phyloP scores from a whole-genome alignment of 1,140 invertebrate genomes.

The Drosophila carrolli region DNA sequence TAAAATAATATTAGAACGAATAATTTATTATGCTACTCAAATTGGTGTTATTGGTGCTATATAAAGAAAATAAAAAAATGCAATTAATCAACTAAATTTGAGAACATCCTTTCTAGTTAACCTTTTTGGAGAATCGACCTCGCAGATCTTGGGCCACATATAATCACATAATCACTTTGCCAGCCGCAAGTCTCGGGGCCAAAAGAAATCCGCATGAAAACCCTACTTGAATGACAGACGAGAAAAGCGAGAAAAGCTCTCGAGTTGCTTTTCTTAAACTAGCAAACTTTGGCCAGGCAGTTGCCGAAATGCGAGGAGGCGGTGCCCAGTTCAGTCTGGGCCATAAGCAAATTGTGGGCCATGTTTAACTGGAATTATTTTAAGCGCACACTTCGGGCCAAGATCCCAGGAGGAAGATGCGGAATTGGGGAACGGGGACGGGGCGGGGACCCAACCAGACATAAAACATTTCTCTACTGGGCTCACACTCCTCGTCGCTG shows the following conservation, averaged over 20 bases:
- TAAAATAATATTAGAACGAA: background rate
- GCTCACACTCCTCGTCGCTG: slow-evolving; percentile 5
- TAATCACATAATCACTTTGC: slow-evolving; percentile 46
- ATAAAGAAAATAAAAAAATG: slow-evolving; percentile 13
- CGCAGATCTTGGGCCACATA: background rate
- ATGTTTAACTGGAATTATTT: slow-evolving; percentile 77
- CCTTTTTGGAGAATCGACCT: slow-evolving; percentile 14
- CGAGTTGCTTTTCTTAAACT: slow-evolving; percentile 32
- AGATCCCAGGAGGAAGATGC: slow-evolving; percentile 1
- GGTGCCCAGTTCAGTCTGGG: slow-evolving; percentile 8
- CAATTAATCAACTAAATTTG: slow-evolving; percentile 1
- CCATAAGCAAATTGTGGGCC: slow-evolving; percentile 70
- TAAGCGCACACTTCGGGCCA: slow-evolving; percentile 51
- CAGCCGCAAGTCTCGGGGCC: slow-evolving; percentile 4
- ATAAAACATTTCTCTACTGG: slow-evolving; percentile 64
- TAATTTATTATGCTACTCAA: slow-evolving; percentile 1
- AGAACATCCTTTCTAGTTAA: background rate
- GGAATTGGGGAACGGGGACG: slow-evolving; percentile 1
- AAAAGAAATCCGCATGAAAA: slow-evolving; percentile 32
- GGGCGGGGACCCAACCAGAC: slow-evolving; percentile 32
- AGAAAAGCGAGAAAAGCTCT: slow-evolving; percentile 32
- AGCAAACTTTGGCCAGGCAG: slow-evolving; percentile 59
- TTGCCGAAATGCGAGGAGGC: slow-evolving; percentile 44
- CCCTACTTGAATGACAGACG: slow-evolving; percentile 46
- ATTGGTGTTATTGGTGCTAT: slow-evolving; percentile 37